Evolutionary conservation across 2,888 invertebrate species (phyloP).

Genomic region (Cylindroiulus punctatus): DNA sequence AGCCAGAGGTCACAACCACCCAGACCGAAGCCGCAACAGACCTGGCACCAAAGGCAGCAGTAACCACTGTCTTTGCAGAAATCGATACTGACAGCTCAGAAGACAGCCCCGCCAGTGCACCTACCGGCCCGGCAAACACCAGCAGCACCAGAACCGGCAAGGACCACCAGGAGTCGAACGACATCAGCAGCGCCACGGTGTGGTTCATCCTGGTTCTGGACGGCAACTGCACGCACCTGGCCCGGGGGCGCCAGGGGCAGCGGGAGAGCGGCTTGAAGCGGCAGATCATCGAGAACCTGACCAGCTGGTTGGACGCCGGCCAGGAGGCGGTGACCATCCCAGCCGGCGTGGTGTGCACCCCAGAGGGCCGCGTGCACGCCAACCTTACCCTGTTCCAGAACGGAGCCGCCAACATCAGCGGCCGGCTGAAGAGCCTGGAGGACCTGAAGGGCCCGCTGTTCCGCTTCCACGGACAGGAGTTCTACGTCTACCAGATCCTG

Average conservation of each 20-base stretch:
- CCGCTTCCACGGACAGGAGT: constrained; percentile 11
- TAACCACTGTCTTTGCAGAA: neutral
- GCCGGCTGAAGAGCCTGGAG: constrained; percentile 46
- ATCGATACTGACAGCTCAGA: neutral
- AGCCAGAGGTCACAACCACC: neutral
- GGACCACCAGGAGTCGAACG: neutral
- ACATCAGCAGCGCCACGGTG: neutral
- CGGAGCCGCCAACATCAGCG: neutral
- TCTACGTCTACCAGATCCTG: constrained; percentile 53
- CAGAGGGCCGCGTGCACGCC: constrained; percentile 9
- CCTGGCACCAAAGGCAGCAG: neutral
- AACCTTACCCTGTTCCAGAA: constrained; percentile 46
- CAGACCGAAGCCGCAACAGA: neutral
- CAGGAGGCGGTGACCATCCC: neutral
- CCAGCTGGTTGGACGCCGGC: neutral
- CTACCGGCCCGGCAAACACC: neutral
- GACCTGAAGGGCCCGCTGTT: constrained; percentile 41
- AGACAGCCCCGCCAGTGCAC: neutral
- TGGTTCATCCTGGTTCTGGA: constrained; percentile 56
- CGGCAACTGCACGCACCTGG: constrained; percentile 55
- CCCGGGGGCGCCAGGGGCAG: neutral
- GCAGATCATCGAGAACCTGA: neutral
- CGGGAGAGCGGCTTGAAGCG: constrained; percentile 12
- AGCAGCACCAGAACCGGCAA: neutral
- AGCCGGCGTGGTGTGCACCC: neutral